A percentile compares a stretch with the other conserved stretches of the same genome.
These are phyloP conservation scores for Mercenaria mercenaria DNA, from an alignment of 1,140 invertebrate species.

Conservation along the genomic window DNA sequence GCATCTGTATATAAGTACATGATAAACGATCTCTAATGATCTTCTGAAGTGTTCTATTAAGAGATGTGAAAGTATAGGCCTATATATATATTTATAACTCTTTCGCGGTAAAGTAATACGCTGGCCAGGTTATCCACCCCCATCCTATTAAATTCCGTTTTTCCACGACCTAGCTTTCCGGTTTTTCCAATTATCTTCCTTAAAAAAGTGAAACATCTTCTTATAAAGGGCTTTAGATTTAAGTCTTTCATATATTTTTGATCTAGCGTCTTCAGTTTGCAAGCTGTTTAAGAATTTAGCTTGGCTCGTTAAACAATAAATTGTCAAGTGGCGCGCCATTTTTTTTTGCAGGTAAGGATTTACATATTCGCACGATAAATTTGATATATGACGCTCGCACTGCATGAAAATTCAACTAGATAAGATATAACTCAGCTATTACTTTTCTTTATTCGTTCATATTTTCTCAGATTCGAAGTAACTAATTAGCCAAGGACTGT, in stretches of 20 bases:
- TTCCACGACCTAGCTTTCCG: not conserved
- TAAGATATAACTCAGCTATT: conserved; percentile 7
- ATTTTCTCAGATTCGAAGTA: not conserved
- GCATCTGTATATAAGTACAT: conserved; percentile 5
- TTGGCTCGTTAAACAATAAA: not conserved
- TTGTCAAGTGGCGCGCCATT: not conserved
- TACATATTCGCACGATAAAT: conserved; percentile 8
- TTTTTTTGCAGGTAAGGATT: conserved; percentile 7
- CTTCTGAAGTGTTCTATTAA: not conserved
- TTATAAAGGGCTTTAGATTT: not conserved
- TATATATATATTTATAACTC: not conserved
- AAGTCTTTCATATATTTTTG: not conserved
- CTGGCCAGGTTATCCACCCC: not conserved
- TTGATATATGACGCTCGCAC: not conserved
- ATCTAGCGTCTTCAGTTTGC: not conserved
- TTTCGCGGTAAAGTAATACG: not conserved
- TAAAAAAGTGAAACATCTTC: not conserved
- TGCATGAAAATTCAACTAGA: conserved; percentile 7
- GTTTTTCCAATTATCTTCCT: conserved; percentile 27
- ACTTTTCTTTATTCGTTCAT: not conserved
- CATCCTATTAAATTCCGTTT: not conserved
- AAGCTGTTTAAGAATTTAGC: not conserved
- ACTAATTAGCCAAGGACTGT: not conserved
- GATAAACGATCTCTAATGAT: not conserved
- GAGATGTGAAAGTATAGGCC: not conserved